Conservation (phyloP, 2,888 invertebrate genomes). For the Nycteola revayana region DNA sequence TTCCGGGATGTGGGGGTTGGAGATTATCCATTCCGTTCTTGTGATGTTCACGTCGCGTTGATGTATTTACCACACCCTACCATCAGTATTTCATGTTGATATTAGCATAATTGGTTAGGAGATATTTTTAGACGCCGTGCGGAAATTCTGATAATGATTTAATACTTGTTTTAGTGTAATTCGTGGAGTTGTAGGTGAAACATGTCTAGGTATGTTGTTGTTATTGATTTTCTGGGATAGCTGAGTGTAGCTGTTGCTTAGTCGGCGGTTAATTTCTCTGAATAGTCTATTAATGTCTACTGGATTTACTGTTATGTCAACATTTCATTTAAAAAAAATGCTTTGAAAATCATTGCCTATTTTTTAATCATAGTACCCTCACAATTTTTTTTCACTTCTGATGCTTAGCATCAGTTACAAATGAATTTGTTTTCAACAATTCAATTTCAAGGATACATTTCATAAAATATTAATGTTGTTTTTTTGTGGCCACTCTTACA, state of each 20-base stretch:
- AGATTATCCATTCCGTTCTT: conserved; percentile 19
- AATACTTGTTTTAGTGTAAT: conserved; percentile 29
- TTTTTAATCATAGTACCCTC: no score
- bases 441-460: no score
- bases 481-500: no score
- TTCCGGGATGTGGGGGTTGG: conserved; percentile 26
- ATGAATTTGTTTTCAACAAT: no score
- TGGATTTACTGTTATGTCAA: no score
- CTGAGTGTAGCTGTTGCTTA: neutral
- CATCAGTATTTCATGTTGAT: conserved; percentile 41
- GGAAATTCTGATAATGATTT: conserved; percentile 55
- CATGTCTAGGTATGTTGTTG: conserved; percentile 29
- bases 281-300: no score
- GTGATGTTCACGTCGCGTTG: conserved; percentile 10
- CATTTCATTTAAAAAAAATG: no score
- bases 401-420: no score
- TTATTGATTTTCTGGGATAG: conserved; percentile 29
- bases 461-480: no score
- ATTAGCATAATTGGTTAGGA: conserved; percentile 50
- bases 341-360: no score
- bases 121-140: conserved; percentile 70
- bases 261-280: no score
- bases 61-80: conserved; percentile 57
- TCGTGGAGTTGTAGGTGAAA: conserved; percentile 16
- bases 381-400: no score